Evolutionary conservation across 2,888 invertebrate genomes (phyloP).

Genomic region (Acrocyrtus sp.): DNA sequence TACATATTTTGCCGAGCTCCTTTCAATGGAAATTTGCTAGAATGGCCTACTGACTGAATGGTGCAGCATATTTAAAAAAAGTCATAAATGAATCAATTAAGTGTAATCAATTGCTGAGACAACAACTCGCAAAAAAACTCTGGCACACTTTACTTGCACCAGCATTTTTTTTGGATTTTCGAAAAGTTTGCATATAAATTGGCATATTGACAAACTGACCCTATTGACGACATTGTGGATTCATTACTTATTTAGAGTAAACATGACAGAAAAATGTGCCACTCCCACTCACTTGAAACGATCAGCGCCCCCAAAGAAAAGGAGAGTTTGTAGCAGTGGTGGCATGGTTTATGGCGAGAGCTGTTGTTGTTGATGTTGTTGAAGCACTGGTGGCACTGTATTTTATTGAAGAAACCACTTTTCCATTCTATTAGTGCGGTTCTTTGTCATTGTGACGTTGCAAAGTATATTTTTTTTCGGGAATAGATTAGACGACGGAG

Average conservation of each 20-base stretch:
- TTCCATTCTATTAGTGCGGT: background rate
- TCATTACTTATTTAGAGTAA: conserved; percentile 30
- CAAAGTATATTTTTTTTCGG: conserved; percentile 8
- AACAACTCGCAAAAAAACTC: too few relatives aligned
- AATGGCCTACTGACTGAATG: background rate
- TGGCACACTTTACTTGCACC: too few relatives aligned
- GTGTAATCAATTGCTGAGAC: too few relatives aligned
- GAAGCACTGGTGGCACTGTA: background rate
- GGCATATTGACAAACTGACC: too few relatives aligned
- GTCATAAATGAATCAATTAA: too few relatives aligned
- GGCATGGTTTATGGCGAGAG: background rate
- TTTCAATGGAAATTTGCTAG: too few relatives aligned
- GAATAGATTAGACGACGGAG: too few relatives aligned
- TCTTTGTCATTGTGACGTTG: background rate
- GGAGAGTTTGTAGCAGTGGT: background rate
- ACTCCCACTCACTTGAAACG: conserved; percentile 33
- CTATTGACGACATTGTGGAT: conserved; percentile 7
- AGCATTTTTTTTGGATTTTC: too few relatives aligned
- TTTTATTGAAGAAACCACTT: background rate
- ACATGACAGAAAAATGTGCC: conserved; percentile 42
- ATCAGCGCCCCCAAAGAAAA: too few relatives aligned
- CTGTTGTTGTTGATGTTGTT: background rate
- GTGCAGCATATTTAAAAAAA: background rate
- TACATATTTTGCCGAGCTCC: too few relatives aligned
- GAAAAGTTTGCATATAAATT: too few relatives aligned